Conservation (phyloP, 1,140 invertebrate species). For the Euschistus heros region DNA sequence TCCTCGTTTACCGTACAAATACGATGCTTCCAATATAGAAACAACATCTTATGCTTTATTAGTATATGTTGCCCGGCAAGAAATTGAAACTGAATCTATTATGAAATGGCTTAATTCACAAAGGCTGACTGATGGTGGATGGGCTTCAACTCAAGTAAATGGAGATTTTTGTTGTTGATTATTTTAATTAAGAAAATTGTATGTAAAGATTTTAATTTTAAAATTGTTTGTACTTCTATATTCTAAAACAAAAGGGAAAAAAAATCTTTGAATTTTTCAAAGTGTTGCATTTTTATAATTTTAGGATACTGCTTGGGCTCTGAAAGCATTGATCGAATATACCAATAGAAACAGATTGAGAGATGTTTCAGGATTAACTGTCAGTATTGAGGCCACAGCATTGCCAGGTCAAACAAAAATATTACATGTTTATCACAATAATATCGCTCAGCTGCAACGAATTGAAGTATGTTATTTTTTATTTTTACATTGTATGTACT, state of each 20-base stretch:
- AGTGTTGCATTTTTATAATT: constrained; percentile 20
- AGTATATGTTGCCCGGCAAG: constrained; percentile 73
- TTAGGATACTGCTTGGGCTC: constrained; percentile 74
- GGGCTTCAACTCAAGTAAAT: constrained; percentile 81
- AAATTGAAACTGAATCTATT: constrained; percentile 67
- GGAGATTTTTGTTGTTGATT: neutral
- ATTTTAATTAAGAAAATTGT: neutral
- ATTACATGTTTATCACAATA: constrained; percentile 60
- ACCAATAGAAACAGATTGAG: constrained; percentile 71
- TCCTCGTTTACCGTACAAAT: constrained; percentile 75
- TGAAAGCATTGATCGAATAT: constrained; percentile 84
- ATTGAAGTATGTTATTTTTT: constrained; percentile 48
- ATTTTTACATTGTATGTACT: neutral
- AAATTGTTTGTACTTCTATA: neutral
- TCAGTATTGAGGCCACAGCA: constrained; percentile 78
- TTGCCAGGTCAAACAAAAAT: constrained; percentile 51
- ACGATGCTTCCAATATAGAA: constrained; percentile 85
- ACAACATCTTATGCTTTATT: constrained; percentile 86
- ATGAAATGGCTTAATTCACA: constrained; percentile 90
- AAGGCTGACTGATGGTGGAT: constrained; percentile 80
- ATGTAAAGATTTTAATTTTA: neutral
- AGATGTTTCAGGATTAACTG: constrained; percentile 73
- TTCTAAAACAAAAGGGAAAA: neutral
- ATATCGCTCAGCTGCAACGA: constrained; percentile 61
- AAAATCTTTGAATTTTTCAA: neutral